Evolutionary conservation across 2,888 invertebrate genomes (phyloP), one percentile per base, ranked within the genome.

Genomic region (Scaptomyza reducta): DNA sequence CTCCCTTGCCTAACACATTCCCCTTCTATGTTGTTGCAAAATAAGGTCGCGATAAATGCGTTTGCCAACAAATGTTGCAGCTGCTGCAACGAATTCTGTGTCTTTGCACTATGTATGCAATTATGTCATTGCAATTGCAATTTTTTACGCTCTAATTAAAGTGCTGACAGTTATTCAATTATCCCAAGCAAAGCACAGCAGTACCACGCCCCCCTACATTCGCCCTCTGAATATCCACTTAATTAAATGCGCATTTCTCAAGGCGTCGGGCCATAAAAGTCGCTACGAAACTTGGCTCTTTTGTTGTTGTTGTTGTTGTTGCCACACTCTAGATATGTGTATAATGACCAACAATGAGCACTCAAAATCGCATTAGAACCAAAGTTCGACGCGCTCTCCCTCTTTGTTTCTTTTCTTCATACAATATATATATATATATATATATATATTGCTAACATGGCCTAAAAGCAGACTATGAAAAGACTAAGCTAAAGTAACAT

Each of bases 81-180:
- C 77, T 64, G 70, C 64, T 46, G 47, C 59, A 7, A 25, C 14
- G 14, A 29, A 29, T 61, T 16, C 33, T 31, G 16, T 47, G 27
- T 27, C 7, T 27, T 6, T 27, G 7, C 7, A 73, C 71, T 68
- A 66, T 61, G 7, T 14, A 14, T 67, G 75, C 77, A 72, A 72
- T 70, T 64, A 63, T 61, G 53, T 40, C 61, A 63, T 61, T 64
- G 46, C 41, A 33, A 22, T 60, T 61, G 63, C 75, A 79, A 79
- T 79, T 86, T 74, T 77, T 76, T 71, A 81, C 68, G 84, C 86
- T 86, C 86, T 86, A 83, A 83, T 86, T 81, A 85, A 79, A 72
- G 76, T 85, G 84, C 65, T 79, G 84, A 86, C 83, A 86, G 84
- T 79, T 76, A 78, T 85, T 86, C 84, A 85, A 85, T 85, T 85